These are phyloP conservation scores for Saccostrea echinata DNA, from an alignment of 1,140 invertebrate genomes.

Conservation along the genomic window DNA sequence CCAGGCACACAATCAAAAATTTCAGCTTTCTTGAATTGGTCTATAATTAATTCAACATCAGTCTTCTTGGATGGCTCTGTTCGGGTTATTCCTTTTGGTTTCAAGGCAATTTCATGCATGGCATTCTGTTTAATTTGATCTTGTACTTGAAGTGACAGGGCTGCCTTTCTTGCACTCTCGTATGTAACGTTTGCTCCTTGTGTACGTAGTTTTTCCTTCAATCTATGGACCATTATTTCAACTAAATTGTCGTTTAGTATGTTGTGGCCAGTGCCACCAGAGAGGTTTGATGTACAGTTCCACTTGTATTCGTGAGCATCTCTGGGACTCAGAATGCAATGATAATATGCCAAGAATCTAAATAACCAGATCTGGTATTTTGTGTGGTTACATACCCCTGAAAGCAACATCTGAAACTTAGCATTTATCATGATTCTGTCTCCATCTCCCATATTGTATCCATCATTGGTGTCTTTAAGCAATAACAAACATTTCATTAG, in stretches of 20 bases:
- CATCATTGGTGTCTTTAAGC: constrained; percentile 52
- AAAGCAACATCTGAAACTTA: constrained; percentile 44
- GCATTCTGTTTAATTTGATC: constrained; percentile 38
- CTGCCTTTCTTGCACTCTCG: constrained; percentile 26
- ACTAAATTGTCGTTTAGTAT: constrained; percentile 49
- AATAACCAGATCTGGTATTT: constrained; percentile 39
- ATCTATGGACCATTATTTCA: constrained; percentile 37
- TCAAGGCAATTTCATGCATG: not conserved
- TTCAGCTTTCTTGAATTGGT: not conserved
- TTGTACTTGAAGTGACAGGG: constrained; percentile 37
- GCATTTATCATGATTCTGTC: constrained; percentile 49
- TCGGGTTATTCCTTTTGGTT: constrained; percentile 19
- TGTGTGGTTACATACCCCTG: constrained; percentile 35
- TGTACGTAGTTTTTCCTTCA: constrained; percentile 28
- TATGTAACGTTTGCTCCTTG: constrained; percentile 44
- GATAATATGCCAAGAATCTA: constrained; percentile 32
- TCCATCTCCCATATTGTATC: constrained; percentile 33
- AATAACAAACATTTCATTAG: constrained; percentile 57
- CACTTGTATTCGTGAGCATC: constrained; percentile 38
- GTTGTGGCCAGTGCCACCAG: constrained; percentile 44
- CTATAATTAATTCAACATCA: constrained; percentile 33
- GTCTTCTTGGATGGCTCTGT: not conserved
- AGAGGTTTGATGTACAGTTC: constrained; percentile 43
- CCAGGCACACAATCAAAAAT: constrained; percentile 39
- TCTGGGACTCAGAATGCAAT: not conserved